Base-by-base conservation (phyloP, 2,888 invertebrate species). In the Phlogophora meticulosa region DNA sequence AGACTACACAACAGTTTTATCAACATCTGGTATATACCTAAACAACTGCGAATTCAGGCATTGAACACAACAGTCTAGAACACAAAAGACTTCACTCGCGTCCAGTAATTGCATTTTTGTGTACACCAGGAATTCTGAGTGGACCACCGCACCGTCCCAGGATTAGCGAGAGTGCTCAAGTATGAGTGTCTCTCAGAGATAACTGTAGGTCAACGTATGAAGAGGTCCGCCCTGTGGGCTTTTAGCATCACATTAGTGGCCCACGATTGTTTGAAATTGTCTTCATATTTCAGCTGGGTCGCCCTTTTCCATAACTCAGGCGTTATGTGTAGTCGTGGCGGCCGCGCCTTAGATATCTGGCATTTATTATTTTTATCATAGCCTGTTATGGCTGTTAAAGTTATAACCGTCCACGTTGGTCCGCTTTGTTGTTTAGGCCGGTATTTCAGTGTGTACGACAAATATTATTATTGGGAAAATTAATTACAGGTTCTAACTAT, bases 161-260 rank as follows among this genome's bases (percentile, higher is more conserved):
- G 86, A 86, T 89, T 88, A 87, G 80, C 74, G 82, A 82, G 80
- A 80, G 76, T 78, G 73, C 67, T 78, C 80, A 77, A 87, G 87
- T 87, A 86, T 85, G 90, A 88, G 87, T 90, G 90, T 84, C 86
- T 86, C 79, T 68, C 48, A 38, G 72, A 85, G 90, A 91, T 90
- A 91, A 80, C 83, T 77, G 65, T 70, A 83, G 87, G 87, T 83
- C 86, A 86, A 66, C 42, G 72, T 78, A 80, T 70, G 66, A 75
- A 67, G 75, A 75, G 76, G 58, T 74, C 67, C 71, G 32, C 71
- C 72, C 60, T 61, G 56, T 55, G 69, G 73, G 62, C 68, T 79
- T 81, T 83, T 82, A 84, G 81, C 81, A 72, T 78, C 65, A 74
- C 76, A 81, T 86, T 84, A 87, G 82, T 72, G 78, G 64, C 57